Percentiles rank a stretch among this genome's conserved stretches.
These are phyloP conservation scores for Sapayoa aenigma DNA, from an alignment of 2,113 vertebrate species.

Conservation along the genomic window DNA sequence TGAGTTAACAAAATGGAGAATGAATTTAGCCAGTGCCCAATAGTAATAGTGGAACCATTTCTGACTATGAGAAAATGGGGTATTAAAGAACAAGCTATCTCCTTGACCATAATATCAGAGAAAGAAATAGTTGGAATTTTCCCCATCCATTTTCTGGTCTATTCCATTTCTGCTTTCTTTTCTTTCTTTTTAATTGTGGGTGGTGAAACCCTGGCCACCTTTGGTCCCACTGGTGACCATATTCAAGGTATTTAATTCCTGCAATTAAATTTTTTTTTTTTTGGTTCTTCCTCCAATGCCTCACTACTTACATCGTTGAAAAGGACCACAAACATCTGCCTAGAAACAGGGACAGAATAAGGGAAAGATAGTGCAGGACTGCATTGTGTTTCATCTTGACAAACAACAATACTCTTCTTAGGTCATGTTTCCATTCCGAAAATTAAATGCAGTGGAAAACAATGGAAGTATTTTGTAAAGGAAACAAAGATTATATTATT, in stretches of 20 bases:
- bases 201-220: neutral
- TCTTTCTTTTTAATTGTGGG: neutral
- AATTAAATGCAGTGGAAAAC: constrained; percentile 49
- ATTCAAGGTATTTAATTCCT: neutral
- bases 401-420: constrained; percentile 62
- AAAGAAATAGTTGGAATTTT: neutral
- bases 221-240: neutral
- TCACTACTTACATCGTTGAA: constrained; percentile 44
- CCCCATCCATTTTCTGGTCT: neutral
- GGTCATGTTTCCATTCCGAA: constrained; percentile 68
- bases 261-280: neutral
- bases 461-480: constrained; percentile 51
- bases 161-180: neutral
- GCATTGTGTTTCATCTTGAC: constrained; percentile 66
- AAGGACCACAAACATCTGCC: constrained; percentile 43
- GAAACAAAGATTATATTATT: constrained; percentile 54
- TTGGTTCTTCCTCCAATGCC: neutral
- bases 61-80: constrained; percentile 4
- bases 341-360: constrained; percentile 40
- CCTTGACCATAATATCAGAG: neutral
- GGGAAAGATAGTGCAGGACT: constrained; percentile 54
- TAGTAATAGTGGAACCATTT: neutral
- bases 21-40: neutral
- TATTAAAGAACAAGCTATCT: neutral
- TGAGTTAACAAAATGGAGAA: neutral